These are phyloP conservation scores for Catharus ustulatus DNA, from an alignment of 2,797 vertebrate species.

Conservation along the genomic window DNA sequence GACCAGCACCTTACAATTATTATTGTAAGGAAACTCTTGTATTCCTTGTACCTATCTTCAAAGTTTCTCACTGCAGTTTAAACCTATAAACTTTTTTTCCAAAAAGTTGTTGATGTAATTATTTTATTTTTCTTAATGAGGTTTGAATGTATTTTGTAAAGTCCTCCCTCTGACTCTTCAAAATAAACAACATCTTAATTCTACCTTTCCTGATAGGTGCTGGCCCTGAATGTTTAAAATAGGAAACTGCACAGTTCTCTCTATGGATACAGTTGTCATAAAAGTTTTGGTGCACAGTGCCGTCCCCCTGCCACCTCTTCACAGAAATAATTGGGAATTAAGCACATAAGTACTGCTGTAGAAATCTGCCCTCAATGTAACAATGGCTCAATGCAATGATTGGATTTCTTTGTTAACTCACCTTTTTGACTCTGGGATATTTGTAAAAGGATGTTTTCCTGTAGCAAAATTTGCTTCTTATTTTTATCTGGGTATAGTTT, in stretches of 20 bases:
- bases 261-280: not conserved
- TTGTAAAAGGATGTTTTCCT: not conserved
- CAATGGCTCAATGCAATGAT: not conserved
- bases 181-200: not conserved
- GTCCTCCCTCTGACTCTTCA: not conserved
- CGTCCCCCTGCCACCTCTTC: rapidly evolving
- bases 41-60: not conserved
- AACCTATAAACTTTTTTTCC: not conserved
- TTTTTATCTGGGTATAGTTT: not conserved
- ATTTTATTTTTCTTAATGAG: not conserved
- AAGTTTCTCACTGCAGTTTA: not conserved
- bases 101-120: not conserved
- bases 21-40: not conserved
- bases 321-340: not conserved
- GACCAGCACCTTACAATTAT: not conserved
- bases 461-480: not conserved
- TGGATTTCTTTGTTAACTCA: not conserved
- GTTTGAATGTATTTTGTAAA: not conserved
- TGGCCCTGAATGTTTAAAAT: not conserved
- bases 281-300: not conserved
- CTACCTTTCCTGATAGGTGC: not conserved
- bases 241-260: not conserved
- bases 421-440: not conserved
- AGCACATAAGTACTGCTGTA: not conserved
- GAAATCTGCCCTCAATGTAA: not conserved